Evolutionary conservation across 1,140 invertebrate species (phyloP), one percentile per base, ranked within the genome.

Genomic region (Panagrolaimus sp.): DNA sequence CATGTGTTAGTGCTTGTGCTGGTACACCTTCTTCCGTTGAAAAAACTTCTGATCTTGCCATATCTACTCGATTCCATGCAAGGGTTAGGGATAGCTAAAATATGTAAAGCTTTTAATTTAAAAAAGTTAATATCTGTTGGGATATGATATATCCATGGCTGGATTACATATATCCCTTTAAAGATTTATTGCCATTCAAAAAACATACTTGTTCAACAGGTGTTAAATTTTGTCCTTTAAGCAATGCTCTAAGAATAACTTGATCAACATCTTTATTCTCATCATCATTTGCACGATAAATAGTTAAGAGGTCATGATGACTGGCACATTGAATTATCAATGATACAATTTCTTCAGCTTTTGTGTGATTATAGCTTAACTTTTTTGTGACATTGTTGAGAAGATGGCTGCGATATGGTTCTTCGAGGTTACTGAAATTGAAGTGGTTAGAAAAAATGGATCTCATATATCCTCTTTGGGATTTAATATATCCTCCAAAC

Each of bases 1-100:
- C 91, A 83, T 94, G 91, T 78, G 96, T 91, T 57, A 96, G 84
- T 14, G 92, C 20, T 78, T 81, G 89, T 76, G 89, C 85, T 1
- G 92, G 91, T 92, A 92, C 95, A 84, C 95, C 92, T 81, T 93
- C 91, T 38, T 27, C 51, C 0, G 51, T 57, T n/a, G 51, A 89
- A 84, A 96, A 96, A 80, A 96, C 93, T 85, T 96, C 92, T 51
- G 91, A 92, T 25, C 90, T 86, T 1, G 93, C 93, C 71, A 97
- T 94, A 81, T 97, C 94, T 13, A 94, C 92, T 70, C 93, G 87
- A 84, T 97, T 94, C 93, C 93, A 97, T 20, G 92, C 93, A 63
- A 97, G 86, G 0, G 93, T 91, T 65, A 96, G 85, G 66, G 90
- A 92, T 43, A 97, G 85, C 83, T 96, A 3, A 57, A 57, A 38